Base-by-base conservation (phyloP, 2,888 invertebrate genomes). In the Drepanosiphum platanoidis region DNA sequence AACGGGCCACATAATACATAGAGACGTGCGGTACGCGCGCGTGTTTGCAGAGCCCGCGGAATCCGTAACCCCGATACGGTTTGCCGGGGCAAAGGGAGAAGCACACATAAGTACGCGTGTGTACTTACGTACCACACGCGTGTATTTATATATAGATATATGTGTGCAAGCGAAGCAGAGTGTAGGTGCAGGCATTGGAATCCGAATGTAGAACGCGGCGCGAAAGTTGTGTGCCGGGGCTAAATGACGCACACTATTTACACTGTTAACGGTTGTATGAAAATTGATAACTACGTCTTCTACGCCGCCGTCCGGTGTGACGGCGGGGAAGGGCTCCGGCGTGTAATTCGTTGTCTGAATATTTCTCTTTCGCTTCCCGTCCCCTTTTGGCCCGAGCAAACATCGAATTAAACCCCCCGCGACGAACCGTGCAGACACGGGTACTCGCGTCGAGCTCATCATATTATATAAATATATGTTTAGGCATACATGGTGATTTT, bases 191-290 rank as follows among this genome's bases (percentile, higher is more conserved):
- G 1, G 36, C 9, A 70, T 13, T n/a, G 13, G 42, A 71, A 42
- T 42, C 42, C 27, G 27, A 71, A 27, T 13, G 71, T 39, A 71
- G 4, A 71, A 71, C 42, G 30, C 15, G 27, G 42, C 42, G 42
- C 42, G 7, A 71, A 46, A 72, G 72, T 46, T 42, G 71, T 42
- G 42, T 15, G 18, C 46, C 18, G 30, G 27, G 42, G 22, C 27
- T 71, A 71, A 71, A 71, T 71, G 71, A 71, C 42, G 71, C 71
- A 42, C 71, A 30, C 27, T 42, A 30, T 71, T 71, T 42, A n/a
- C 42, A 1, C 71, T 39, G 46, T 72, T 72, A 30, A 46, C 71
- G 30, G n/a, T 30, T 36, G n/a, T 27, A 8, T 30, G 36, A 42
- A 71, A 4, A 68, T 68, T 68, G 68, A 68, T 68, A 68, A 68